Evolutionary conservation across 2,888 invertebrate genomes (phyloP).

Genomic region (Zelleria hepariella): DNA sequence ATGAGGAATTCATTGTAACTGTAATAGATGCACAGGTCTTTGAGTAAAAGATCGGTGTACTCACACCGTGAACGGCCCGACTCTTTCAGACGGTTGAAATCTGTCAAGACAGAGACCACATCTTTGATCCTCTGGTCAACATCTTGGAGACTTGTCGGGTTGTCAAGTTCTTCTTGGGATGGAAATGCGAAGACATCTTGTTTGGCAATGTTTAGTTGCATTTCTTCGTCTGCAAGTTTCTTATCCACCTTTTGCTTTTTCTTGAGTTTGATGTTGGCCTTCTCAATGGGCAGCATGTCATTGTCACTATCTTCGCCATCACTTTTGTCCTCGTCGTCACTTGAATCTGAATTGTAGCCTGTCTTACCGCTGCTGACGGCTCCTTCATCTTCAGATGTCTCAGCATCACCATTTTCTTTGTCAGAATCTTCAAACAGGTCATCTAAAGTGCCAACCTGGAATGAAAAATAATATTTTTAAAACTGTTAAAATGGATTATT

Average conservation of each 20-base stretch:
- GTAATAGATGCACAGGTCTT: slow-evolving; percentile 94
- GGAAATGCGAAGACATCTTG: slow-evolving; percentile 87
- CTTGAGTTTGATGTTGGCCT: slow-evolving; percentile 82
- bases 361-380: slow-evolving; percentile 31
- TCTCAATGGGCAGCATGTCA: slow-evolving; percentile 89
- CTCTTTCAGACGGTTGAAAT: slow-evolving; percentile 81
- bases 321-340: slow-evolving; percentile 32
- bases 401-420: slow-evolving; percentile 41
- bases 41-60: slow-evolving; percentile 82
- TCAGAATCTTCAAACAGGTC: slow-evolving; percentile 67
- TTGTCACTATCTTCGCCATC: slow-evolving; percentile 40
- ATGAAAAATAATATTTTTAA: slow-evolving; percentile 11
- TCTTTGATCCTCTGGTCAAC: slow-evolving; percentile 93
- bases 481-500: not conserved
- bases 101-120: slow-evolving; percentile 81
- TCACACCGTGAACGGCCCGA: slow-evolving; percentile 81
- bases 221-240: slow-evolving; percentile 83
- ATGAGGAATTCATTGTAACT: slow-evolving; percentile 98
- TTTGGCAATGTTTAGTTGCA: slow-evolving; percentile 83
- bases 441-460: slow-evolving; percentile 64
- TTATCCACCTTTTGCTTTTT: slow-evolving; percentile 79
- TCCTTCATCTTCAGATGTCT: slow-evolving; percentile 37
- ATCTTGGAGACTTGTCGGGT: slow-evolving; percentile 82
- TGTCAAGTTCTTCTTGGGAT: slow-evolving; percentile 79
- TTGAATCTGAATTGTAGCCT: slow-evolving; percentile 44